These are phyloP conservation scores for Sialis lutaria DNA, from an alignment of 2,888 invertebrate genomes.

Conservation along the genomic window DNA sequence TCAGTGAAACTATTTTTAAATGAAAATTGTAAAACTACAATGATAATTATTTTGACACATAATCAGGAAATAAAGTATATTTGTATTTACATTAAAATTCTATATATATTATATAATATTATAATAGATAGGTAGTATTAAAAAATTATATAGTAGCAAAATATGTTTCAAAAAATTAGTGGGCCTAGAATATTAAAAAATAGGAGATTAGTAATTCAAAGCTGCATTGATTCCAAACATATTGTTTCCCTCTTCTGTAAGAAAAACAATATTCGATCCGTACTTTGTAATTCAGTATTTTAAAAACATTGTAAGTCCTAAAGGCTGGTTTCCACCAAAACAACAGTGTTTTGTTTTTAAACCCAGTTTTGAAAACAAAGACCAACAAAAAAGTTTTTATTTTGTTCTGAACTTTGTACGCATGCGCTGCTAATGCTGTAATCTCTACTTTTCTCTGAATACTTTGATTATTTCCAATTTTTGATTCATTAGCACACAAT, in stretches of 20 bases:
- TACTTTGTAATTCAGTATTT: background rate
- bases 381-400: too few relatives aligned
- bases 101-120: constrained; percentile 6
- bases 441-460: too few relatives aligned
- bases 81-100: constrained; percentile 3
- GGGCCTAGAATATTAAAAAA: constrained; percentile 21
- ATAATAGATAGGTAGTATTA: constrained; percentile 22
- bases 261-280: background rate
- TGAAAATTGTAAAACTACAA: constrained; percentile 2
- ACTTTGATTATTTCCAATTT: too few relatives aligned
- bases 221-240: background rate
- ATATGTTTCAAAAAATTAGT: constrained; percentile 18
- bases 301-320: background rate
- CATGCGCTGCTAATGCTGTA: too few relatives aligned
- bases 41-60: constrained; percentile 3
- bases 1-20: background rate
- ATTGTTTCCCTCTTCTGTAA: background rate
- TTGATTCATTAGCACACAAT: too few relatives aligned
- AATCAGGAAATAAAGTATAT: background rate
- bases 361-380: too few relatives aligned
- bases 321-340: background rate
- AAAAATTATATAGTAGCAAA: constrained; percentile 19
- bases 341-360: background rate
- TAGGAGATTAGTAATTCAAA: background rate
- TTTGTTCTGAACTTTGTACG: too few relatives aligned